These are phyloP conservation scores for Kryphioiulus occultus DNA, from an alignment of 2,888 invertebrate species.

Conservation along the genomic window DNA sequence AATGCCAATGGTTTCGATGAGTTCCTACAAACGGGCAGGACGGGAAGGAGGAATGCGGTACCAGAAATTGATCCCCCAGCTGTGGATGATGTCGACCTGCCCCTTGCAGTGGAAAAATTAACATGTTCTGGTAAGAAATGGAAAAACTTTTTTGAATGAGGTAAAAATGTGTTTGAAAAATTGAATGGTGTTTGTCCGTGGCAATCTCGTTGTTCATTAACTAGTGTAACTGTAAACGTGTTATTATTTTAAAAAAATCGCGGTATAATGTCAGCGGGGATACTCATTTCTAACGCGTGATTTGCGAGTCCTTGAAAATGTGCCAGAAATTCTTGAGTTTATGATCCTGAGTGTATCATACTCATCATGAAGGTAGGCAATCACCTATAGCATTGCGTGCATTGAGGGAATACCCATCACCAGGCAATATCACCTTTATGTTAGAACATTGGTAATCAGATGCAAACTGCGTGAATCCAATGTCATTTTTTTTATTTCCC, in stretches of 20 bases:
- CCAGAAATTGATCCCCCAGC: conserved; percentile 77
- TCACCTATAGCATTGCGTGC: not conserved
- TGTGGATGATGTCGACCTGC: conserved; percentile 68
- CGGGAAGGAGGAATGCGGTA: conserved; percentile 87
- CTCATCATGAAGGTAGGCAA: not conserved
- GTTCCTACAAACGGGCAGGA: conserved; percentile 83
- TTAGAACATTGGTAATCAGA: not conserved
- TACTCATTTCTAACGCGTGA: too few species aligned
- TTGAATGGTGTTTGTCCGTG: too few species aligned
- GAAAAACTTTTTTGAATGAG: not conserved
- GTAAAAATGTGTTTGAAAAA: too few species aligned
- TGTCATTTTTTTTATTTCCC: not conserved
- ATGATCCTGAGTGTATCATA: not conserved
- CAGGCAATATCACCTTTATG: not conserved
- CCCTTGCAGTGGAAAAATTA: conserved; percentile 76
- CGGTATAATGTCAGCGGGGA: too few species aligned
- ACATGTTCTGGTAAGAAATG: conserved; percentile 63
- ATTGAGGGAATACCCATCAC: not conserved
- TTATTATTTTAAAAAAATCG: too few species aligned
- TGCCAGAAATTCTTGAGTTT: too few species aligned
- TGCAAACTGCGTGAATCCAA: not conserved
- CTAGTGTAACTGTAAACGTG: too few species aligned
- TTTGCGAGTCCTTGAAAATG: too few species aligned
- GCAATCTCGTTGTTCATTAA: too few species aligned
- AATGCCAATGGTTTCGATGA: conserved; percentile 68